Evolutionary conservation across 30 jellyfish, hydroid and myxozoan species (phyloP).

Genomic region (Chrysaora quinquecirrha): DNA sequence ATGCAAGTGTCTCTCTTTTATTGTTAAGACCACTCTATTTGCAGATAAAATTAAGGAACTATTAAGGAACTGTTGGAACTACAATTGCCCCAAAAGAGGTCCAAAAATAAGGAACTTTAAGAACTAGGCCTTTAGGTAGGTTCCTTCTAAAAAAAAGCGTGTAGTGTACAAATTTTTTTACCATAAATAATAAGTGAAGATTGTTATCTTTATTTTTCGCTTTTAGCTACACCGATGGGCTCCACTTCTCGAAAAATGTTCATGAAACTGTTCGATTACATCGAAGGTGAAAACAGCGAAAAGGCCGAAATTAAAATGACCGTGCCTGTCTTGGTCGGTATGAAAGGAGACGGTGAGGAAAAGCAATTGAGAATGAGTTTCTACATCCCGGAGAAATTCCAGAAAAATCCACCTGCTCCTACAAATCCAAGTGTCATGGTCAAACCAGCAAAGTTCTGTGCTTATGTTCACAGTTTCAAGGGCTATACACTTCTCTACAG

Average conservation of each 20-base stretch:
- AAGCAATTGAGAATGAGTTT: conserved; percentile 45
- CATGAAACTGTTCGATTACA: conserved; percentile 36
- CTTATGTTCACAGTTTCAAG: conserved; percentile 50
- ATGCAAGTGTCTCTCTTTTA: too few species aligned
- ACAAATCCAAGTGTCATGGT: neutral
- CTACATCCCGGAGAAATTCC: conserved; percentile 51
- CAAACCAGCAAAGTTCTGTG: conserved; percentile 30
- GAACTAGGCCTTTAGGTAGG: too few species aligned
- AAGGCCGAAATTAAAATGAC: conserved; percentile 49
- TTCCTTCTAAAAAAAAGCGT: too few species aligned
- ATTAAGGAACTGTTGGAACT: too few species aligned
- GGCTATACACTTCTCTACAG: conserved; percentile 26
- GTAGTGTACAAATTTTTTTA: too few species aligned
- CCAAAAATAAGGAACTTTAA: too few species aligned
- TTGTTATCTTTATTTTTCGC: too few species aligned
- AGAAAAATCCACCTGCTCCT: conserved; percentile 43
- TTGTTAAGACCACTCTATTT: too few species aligned
- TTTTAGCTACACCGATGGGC: conserved; percentile 11
- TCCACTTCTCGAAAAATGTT: conserved; percentile 21
- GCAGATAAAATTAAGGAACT: too few species aligned
- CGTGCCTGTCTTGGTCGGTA: conserved; percentile 44
- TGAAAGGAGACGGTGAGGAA: conserved; percentile 14
- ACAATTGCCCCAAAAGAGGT: too few species aligned
- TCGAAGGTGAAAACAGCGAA: conserved; percentile 37
- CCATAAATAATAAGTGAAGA: too few species aligned